Base-by-base conservation (phyloP, 2,797 vertebrate species). In the Coluber constrictor region DNA sequence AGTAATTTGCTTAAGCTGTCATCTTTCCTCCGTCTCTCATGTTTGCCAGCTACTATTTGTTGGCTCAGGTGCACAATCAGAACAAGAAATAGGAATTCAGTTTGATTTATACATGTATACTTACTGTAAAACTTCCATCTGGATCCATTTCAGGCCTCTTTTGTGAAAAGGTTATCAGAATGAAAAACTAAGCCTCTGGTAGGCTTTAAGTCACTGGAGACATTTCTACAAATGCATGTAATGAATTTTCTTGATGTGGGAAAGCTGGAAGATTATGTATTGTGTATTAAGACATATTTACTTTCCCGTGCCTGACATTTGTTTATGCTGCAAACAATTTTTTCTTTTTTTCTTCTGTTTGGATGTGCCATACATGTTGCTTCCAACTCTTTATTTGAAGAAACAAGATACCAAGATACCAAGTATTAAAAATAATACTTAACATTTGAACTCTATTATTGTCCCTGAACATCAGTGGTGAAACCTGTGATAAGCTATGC, bases 111-210 rank as follows among this genome's bases (percentile, higher is more conserved):
- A 47, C 59, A 43, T 57, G 54, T 88, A 57, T 88, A 51, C 70
- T 74, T 74, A 74, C 66, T 88, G 63, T 56, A 87, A 87, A 87
- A 66, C 13, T 43, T 66, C n/a, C 16, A 43, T 16, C 55, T 59
- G 63, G 63, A 47, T 55, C 15, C 43, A 59, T 92, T 79, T 88
- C 61, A 70, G 5, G 32, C 37, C 88, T 20, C 25, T 57, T 60
- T 43, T 88, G 60, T 66, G 61, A 88, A 92, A 55, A 92, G 61
- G 63, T 79, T 92, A 88, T 79, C 91, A 88, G 88, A 88, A 92
- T 92, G 63, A 74, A 92, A 70, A 74, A 88, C n/a, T 88, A 88
- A 66, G 18, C 61, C 37, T 89, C 37, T 89, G 12, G 15, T 74
- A 63, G 54, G 37, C 25, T 18, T 57, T 88, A 70, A 92, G 61